These are phyloP conservation scores for Kuschelorhynchus macadamiae DNA, from an alignment of 2,888 invertebrate species.

Conservation along the genomic window DNA sequence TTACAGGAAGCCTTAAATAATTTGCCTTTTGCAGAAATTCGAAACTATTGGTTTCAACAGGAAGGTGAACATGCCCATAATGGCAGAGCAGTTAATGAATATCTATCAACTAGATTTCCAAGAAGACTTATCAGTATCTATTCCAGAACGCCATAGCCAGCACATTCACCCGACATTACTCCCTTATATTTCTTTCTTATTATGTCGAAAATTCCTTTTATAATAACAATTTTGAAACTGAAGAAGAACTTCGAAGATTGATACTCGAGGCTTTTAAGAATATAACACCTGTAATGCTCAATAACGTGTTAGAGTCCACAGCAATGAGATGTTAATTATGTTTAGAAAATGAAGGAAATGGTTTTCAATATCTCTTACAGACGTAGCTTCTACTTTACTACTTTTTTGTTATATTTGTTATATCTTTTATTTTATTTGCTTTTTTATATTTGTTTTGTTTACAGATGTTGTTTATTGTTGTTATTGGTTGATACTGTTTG, in stretches of 20 bases:
- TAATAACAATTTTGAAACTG: constrained; percentile 7
- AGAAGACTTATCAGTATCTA: background rate
- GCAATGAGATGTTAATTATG: constrained; percentile 3
- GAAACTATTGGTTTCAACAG: constrained; percentile 5
- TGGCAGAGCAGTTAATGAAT: background rate
- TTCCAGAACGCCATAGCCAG: constrained; percentile 4
- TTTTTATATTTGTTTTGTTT: too few relatives aligned
- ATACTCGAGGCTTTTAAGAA: constrained; percentile 2
- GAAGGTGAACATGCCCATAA: constrained; percentile 13
- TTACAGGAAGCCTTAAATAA: constrained; percentile 1
- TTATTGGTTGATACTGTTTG: too few relatives aligned
- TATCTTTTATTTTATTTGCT: too few relatives aligned
- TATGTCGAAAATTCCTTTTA: constrained; percentile 15
- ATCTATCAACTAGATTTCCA: constrained; percentile 2
- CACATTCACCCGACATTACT: background rate
- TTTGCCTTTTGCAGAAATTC: background rate
- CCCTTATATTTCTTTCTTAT: constrained; percentile 11
- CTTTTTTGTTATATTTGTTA: too few relatives aligned
- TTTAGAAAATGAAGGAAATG: background rate
- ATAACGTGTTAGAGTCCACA: background rate
- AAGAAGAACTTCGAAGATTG: background rate
- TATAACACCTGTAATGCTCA: background rate
- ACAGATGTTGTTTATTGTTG: too few relatives aligned
- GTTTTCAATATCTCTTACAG: too few relatives aligned
- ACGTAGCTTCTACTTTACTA: too few relatives aligned